Evolutionary conservation across 2,113 vertebrate species (phyloP).

Genomic region (Damaliscus lunatus): DNA sequence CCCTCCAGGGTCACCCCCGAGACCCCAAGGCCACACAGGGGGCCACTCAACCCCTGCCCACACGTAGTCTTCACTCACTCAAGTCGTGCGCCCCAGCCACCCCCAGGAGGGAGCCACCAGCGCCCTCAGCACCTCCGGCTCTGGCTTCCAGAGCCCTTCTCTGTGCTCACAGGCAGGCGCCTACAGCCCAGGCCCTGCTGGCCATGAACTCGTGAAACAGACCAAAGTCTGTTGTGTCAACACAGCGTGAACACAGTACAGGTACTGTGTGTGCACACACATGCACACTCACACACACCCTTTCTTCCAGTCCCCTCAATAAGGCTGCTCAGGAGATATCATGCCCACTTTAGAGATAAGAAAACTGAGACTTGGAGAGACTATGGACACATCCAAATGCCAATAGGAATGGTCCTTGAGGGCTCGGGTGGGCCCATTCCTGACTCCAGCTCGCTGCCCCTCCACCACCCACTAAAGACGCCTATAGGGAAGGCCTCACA

Average conservation of each 20-base stretch:
- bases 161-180: neutral
- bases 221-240: neutral
- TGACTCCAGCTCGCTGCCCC: neutral
- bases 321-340: neutral
- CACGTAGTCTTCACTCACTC: neutral
- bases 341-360: neutral
- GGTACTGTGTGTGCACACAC: neutral
- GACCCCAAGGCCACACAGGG: neutral
- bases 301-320: neutral
- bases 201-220: neutral
- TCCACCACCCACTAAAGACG: neutral
- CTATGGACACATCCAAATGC: neutral
- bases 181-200: too few relatives aligned
- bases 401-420: neutral
- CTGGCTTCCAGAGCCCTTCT: too few relatives aligned
- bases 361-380: neutral
- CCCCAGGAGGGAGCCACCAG: neutral
- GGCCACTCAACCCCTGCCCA: neutral
- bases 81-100: neutral
- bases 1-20: neutral
- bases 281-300: neutral
- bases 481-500: neutral
- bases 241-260: neutral
- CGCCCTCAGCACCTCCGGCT: rapidly evolving
- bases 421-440: neutral